Evolutionary conservation across 1,140 invertebrate genomes (phyloP), one percentile per base, ranked within the genome.

Genomic region (Asobara japonica): DNA sequence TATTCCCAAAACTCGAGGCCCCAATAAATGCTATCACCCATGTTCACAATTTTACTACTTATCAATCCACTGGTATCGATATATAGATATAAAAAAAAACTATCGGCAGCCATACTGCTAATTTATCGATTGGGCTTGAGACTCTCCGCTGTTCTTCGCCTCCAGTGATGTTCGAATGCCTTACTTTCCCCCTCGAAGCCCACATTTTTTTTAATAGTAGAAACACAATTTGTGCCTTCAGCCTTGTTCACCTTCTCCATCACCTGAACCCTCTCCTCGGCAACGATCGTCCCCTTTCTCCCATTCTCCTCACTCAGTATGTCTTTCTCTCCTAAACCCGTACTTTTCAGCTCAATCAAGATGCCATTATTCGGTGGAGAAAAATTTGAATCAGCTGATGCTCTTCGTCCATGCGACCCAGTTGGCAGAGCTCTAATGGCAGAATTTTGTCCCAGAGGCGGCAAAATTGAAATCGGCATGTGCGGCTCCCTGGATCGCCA

Each of bases 111-210:
- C 31, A 6, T 36, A 5, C 11, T 11, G 5, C 11, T 36, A 36
- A 36, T 36, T 36, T 36, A 0, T n/a, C 5, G 4, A 45, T n/a
- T n/a, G 18, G 18, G n/a, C 60, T 79, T 79, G 7, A 79, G 67
- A 33, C 61, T 80, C 61, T 82, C 77, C 1, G 81, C 71, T 31
- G 76, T 81, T 77, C 76, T 76, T 6, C 79, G 73, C 75, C 78
- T 78, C 80, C 80, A 81, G n/a, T 80, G 76, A 4, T 71, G 56
- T 27, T 72, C 66, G 13, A 0, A 69, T 51, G 68, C 64, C 48
- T 73, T 76, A 48, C 36, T 64, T 18, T 1, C 56, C 20, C 4
- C 25, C 65, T 67, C 25, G 5, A 29, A 20, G 1, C 36, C 29
- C 18, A 56, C 5, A 33, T 72, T 71, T 45, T 79, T 77, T 36